Percentiles rank a stretch among this genome's conserved stretches.
phyloP scores from a whole-genome alignment of 1,140 invertebrate species.

The Hestina assimilis region DNA sequence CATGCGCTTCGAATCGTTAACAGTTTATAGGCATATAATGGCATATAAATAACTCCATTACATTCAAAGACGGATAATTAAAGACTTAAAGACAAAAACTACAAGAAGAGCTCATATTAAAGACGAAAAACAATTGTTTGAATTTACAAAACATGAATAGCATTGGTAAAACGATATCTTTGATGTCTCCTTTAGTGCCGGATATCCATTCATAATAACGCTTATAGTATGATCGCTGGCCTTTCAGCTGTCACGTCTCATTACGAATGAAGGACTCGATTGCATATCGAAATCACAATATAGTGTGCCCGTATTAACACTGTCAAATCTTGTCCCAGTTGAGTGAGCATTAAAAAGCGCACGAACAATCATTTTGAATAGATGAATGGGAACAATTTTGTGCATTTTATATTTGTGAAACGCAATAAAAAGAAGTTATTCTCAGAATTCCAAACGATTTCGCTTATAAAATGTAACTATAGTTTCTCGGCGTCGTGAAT shows the following conservation, averaged over 20 bases:
- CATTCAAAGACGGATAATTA: too few species aligned
- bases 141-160: slow-evolving; percentile 17
- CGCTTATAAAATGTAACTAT: not conserved
- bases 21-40: not conserved
- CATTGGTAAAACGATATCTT: slow-evolving; percentile 9
- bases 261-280: slow-evolving; percentile 7
- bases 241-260: slow-evolving; percentile 17
- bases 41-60: too few species aligned
- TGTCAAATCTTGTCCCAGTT: not conserved
- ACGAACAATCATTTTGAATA: too few species aligned
- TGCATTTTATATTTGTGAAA: too few species aligned
- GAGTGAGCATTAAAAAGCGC: not conserved
- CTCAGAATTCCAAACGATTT: not conserved
- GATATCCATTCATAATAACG: slow-evolving; percentile 19
- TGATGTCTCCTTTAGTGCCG: slow-evolving; percentile 11
- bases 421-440: too few species aligned
- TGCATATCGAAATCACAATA: not conserved
- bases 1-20: slow-evolving; percentile 1
- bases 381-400: too few species aligned
- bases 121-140: not conserved
- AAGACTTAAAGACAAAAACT: too few species aligned
- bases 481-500: not conserved
- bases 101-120: not conserved
- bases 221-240: slow-evolving; percentile 8
- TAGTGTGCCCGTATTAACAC: slow-evolving; percentile 6